Evolutionary conservation across 2,888 invertebrate species (phyloP).

Genomic region (Priocnemis perturbator): DNA sequence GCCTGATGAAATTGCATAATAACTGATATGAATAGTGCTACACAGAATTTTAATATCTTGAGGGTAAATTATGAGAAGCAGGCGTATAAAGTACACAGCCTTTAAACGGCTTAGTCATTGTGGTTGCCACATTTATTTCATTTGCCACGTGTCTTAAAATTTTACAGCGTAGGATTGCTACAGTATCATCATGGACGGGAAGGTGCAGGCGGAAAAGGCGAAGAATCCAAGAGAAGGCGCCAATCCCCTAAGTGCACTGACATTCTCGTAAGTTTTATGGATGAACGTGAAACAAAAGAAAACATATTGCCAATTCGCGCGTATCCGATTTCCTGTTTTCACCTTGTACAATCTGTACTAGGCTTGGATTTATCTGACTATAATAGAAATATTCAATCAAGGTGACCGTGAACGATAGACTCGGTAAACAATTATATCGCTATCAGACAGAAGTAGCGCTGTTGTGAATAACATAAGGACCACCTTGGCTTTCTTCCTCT

Average conservation of each 20-base stretch:
- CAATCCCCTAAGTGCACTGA: conserved; percentile 77
- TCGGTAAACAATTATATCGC: conserved; percentile 1
- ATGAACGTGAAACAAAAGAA: background rate
- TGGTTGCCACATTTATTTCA: conserved; percentile 17
- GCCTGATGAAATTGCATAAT: background rate
- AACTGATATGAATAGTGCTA: background rate
- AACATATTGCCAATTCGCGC: background rate
- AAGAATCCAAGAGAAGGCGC: conserved; percentile 78
- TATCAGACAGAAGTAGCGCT: conserved; percentile 30
- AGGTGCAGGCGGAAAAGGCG: conserved; percentile 60
- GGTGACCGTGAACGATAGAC: conserved; percentile 9
- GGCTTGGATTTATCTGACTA: background rate
- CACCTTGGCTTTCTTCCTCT: conserved; percentile 21
- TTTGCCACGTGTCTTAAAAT: background rate
- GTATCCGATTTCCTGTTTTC: conserved; percentile 3
- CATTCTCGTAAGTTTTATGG: conserved; percentile 76
- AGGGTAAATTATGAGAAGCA: background rate
- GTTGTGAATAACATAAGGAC: conserved; percentile 20
- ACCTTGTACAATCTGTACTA: background rate
- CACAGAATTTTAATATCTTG: background rate
- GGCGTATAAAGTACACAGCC: background rate
- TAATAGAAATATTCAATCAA: conserved; percentile 16
- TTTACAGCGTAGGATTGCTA: conserved; percentile 12
- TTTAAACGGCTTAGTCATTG: background rate
- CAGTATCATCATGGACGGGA: conserved; percentile 66